Conservation (phyloP, 23 tunicate species). For the Phallusia fumigata region DNA sequence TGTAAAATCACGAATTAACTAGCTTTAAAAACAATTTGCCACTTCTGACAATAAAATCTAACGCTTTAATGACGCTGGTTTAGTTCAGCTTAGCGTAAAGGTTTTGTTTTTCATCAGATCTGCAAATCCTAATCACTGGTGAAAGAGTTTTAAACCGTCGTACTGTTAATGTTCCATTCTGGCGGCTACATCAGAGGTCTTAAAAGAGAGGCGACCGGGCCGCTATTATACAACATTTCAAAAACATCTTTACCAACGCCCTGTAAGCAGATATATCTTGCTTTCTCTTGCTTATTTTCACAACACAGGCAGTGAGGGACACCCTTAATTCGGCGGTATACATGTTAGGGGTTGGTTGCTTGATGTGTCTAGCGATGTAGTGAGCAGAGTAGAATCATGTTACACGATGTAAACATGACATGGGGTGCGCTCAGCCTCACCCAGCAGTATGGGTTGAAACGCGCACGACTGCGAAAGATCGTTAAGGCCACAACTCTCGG, state of each 20-base stretch:
- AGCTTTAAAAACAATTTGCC: too few relatives aligned
- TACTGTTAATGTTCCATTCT: too few relatives aligned
- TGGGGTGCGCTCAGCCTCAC: background rate
- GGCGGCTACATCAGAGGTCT: too few relatives aligned
- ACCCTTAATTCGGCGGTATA: background rate
- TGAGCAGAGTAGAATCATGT: background rate
- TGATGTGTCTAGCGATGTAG: background rate
- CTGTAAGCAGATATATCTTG: background rate
- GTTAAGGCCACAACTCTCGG: background rate
- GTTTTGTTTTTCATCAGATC: too few relatives aligned
- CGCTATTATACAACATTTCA: too few relatives aligned
- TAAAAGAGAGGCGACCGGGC: too few relatives aligned
- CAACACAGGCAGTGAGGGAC: background rate
- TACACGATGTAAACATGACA: background rate
- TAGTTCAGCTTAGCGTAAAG: too few relatives aligned
- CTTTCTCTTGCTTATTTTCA: conserved; percentile 2
- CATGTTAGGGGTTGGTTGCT: background rate
- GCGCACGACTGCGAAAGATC: background rate
- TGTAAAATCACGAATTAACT: too few relatives aligned
- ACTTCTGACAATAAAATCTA: too few relatives aligned
- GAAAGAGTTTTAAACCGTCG: too few relatives aligned
- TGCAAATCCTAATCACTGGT: too few relatives aligned
- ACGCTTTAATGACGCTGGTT: too few relatives aligned
- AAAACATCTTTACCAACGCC: background rate
- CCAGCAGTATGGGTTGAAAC: background rate